Evolutionary conservation across 1,140 invertebrate genomes (phyloP), one percentile per base, ranked within the genome.

Genomic region (Sitodiplosis mosellana): DNA sequence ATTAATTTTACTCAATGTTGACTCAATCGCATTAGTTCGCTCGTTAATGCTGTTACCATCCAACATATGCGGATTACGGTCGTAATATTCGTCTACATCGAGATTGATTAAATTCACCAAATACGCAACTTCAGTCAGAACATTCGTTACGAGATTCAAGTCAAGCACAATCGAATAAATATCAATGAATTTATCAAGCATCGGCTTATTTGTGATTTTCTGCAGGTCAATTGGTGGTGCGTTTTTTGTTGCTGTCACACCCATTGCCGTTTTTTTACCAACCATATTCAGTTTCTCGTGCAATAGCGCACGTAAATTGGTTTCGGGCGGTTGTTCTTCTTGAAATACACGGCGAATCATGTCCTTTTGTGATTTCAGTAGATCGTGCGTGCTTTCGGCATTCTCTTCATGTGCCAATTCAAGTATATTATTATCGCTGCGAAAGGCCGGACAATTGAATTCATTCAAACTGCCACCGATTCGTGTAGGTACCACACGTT

Each of bases 361-460:
- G 17, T 49, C 36, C 7, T n/a, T 17, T 34, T 36, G 41, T 8
- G 19, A 19, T 33, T 43, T 43, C 1, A 49, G 34, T 2, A 49
- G 15, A 44, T 45, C 20, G 5, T 43, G 38, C 18, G 41, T 18
- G 18, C n/a, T 43, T 18, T 17, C 20, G 10, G 41, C 27, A 27
- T 27, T 43, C n/a, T 18, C 53, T 43, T 51, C 55, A 41, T 60
- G 56, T 0, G 55, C 53, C 34, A 61, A 52, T 15, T 58, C 51
- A 34, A 54, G 52, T 6, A 64, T 40, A 46, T 64, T 64, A 27
- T 64, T 63, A 11, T 64, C 61, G 18, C 54, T 56, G 1, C 58
- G 59, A 50, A 63, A 63, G 8, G 55, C 51, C 37, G 58, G 59
- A 43, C 41, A 47, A 11, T 11, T 41, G 33, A 47, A 45, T 33